Conservation (phyloP, 2,888 invertebrate species). For the Protodeltote pygarga region DNA sequence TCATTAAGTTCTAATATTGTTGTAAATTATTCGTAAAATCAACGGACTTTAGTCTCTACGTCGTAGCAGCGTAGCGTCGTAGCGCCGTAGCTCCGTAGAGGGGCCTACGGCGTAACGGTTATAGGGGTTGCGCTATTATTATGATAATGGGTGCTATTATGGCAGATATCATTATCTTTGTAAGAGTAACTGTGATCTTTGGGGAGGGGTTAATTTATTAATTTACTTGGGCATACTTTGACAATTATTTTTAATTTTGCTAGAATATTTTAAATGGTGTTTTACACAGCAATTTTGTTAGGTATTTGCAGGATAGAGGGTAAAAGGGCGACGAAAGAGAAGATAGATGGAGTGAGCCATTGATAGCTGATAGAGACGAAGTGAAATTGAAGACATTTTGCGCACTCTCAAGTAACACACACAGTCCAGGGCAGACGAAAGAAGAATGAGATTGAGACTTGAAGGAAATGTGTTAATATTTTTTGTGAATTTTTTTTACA, state of each 20-base stretch:
- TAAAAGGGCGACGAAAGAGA: too few species aligned
- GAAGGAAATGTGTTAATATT: too few species aligned
- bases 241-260: slow-evolving; percentile 56
- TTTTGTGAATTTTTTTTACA: too few species aligned
- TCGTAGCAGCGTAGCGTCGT: slow-evolving; percentile 14
- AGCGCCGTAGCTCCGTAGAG: slow-evolving; percentile 17
- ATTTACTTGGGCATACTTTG: slow-evolving; percentile 42
- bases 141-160: slow-evolving; percentile 67
- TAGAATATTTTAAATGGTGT: slow-evolving; percentile 43
- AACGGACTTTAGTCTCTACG: slow-evolving; percentile 24
- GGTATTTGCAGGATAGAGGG: too few species aligned
- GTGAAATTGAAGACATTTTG: too few species aligned
- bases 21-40: slow-evolving; percentile 27
- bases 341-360: too few species aligned
- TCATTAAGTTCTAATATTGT: slow-evolving; percentile 28
- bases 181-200: slow-evolving; percentile 52
- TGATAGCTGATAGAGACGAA: too few species aligned
- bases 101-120: slow-evolving; percentile 45
- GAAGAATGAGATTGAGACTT: too few species aligned
- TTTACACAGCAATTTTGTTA: slow-evolving; percentile 27
- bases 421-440: too few species aligned
- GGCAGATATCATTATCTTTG: slow-evolving; percentile 62
- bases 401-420: too few species aligned
- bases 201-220: slow-evolving; percentile 63
- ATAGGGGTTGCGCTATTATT: slow-evolving; percentile 59